A percentile compares a stretch with the other conserved stretches of the same genome.
Evolutionary conservation across 2,888 invertebrate species (phyloP).

Genomic region (Syrphus vitripennis): DNA sequence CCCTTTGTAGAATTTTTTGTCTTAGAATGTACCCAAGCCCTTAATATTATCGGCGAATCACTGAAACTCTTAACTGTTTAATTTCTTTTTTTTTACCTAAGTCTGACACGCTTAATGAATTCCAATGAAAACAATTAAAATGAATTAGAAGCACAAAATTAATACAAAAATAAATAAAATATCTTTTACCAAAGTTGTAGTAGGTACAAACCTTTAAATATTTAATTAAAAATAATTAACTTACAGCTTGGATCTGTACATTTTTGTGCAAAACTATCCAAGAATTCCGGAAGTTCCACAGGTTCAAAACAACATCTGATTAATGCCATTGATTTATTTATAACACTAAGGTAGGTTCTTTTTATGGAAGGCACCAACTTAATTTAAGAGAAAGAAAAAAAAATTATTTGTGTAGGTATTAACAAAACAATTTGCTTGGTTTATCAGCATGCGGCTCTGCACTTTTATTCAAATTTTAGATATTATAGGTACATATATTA

Average conservation of each 20-base stretch:
- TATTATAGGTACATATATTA: not conserved
- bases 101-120: too few relatives aligned
- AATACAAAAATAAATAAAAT: too few relatives aligned
- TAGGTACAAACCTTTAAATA: too few relatives aligned
- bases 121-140: too few relatives aligned
- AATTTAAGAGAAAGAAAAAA: not conserved
- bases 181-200: too few relatives aligned
- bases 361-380: not conserved
- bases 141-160: too few relatives aligned
- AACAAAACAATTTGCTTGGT: not conserved
- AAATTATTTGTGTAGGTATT: not conserved
- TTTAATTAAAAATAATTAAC: conserved; percentile 79
- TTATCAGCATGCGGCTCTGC: not conserved
- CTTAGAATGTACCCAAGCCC: too few relatives aligned
- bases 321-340: conserved; percentile 75
- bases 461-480: not conserved
- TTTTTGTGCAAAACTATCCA: conserved; percentile 89
- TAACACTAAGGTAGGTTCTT: not conserved
- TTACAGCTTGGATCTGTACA: conserved; percentile 92
- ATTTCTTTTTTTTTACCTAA: too few relatives aligned
- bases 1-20: too few relatives aligned
- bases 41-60: too few relatives aligned
- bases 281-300: conserved; percentile 87
- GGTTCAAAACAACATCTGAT: conserved; percentile 91
- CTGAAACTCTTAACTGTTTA: too few relatives aligned